These are phyloP conservation scores for Ganaspis sp. DNA, from an alignment of 1,140 invertebrate genomes.

Conservation along the genomic window DNA sequence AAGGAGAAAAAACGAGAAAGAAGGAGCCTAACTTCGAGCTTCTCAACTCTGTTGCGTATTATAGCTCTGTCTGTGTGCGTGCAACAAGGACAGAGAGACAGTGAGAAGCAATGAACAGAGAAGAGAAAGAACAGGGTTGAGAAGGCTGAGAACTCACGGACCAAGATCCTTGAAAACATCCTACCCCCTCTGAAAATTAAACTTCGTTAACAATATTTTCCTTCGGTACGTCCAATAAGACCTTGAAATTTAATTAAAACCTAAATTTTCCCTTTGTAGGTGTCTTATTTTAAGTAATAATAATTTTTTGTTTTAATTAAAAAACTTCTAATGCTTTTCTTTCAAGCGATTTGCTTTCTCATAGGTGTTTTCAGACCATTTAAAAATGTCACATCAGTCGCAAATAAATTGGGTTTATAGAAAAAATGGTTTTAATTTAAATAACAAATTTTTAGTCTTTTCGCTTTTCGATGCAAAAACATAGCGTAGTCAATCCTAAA, in stretches of 20 bases:
- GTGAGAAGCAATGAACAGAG: conserved; percentile 49
- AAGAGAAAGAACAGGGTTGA: conserved; percentile 37
- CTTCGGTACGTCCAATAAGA: neutral
- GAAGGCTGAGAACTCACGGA: conserved; percentile 55
- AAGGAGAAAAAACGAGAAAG: conserved; percentile 18
- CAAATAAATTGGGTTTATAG: too few species aligned
- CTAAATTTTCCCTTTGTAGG: too few species aligned
- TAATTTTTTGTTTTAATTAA: too few species aligned
- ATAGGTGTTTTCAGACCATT: too few species aligned
- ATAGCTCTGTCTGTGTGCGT: conserved; percentile 3
- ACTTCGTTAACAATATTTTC: neutral
- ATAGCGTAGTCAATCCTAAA: too few species aligned
- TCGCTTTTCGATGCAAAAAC: too few species aligned
- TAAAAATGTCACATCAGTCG: too few species aligned
- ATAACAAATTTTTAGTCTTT: too few species aligned
- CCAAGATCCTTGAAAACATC: conserved; percentile 56
- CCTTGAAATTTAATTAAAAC: neutral
- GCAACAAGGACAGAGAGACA: conserved; percentile 52
- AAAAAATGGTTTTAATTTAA: too few species aligned
- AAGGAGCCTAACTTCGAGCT: conserved; percentile 23
- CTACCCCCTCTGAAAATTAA: conserved; percentile 9
- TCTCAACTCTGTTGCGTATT: conserved; percentile 33
- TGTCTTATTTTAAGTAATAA: too few species aligned
- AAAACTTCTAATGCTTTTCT: too few species aligned
- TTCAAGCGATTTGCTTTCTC: too few species aligned